Base-by-base conservation (phyloP, 2,113 vertebrate species). In the Rhea pennata region DNA sequence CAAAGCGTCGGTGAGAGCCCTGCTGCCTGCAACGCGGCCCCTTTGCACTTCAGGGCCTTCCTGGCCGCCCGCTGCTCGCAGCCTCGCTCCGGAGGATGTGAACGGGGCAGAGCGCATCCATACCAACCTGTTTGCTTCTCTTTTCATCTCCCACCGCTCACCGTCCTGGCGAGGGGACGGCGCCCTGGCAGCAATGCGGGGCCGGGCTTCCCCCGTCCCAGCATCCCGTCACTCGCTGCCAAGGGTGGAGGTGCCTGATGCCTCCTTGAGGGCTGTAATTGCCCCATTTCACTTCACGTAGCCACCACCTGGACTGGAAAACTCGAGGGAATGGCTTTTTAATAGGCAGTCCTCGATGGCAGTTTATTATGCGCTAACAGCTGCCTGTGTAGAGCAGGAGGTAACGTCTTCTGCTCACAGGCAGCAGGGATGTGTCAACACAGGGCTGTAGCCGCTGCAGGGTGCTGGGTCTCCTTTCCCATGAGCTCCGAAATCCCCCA, bases 341-440 rank as follows among this genome's bases (percentile, higher is more conserved):
- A 95, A 91, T 74, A 48, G 51, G 72, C 7, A 2, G 23, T 64
- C 36, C 36, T 36, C 42, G 0, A 95, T 86, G 83, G 54, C 20
- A 39, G 71, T 94, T 91, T 73, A 77, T 67, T 85, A 79, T 1
- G 6, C 27, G 72, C 29, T 2, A 2, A 82, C 75, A 80, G 88
- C 65, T 0, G 0, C 48, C 42, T 15, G 23, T 0, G 0, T 42
- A 61, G 39, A 69, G 50, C 0, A 0, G 51, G 42, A 48, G 44
- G 61, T 27, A 40, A 54, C 0, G 0, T 2, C 39, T 54, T 39
- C 11, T 59, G 40, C 23, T 74, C 2, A 1, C 48, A 33, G 83
- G 2, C 46, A 69, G 40, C 27, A 3, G 3, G 79, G 40, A 72
- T 58, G 40, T 26, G 50, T 3, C 12, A 46, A 29, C 39, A 1